Evolutionary conservation across 2,888 invertebrate species (phyloP).

Genomic region (Dysmachus trigonus): DNA sequence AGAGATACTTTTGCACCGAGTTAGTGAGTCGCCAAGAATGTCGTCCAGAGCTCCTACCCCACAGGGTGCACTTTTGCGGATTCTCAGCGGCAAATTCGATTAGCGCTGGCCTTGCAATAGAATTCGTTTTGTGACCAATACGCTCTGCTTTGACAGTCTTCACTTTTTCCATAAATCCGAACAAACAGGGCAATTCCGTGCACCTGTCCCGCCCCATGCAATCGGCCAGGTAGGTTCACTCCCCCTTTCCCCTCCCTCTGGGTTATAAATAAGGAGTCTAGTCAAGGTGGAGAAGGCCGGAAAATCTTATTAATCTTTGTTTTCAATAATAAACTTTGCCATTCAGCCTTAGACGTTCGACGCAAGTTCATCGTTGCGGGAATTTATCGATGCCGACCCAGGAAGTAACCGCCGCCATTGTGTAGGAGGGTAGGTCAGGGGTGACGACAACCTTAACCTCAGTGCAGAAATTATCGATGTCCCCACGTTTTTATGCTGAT

Average conservation of each 20-base stretch:
- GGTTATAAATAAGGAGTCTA: not conserved
- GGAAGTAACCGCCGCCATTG: not conserved
- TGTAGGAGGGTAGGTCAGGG: not conserved
- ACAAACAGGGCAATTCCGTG: not conserved
- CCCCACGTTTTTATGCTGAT: slow-evolving; percentile 23
- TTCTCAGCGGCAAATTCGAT: slow-evolving; percentile 45
- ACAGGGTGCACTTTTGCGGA: slow-evolving; percentile 41
- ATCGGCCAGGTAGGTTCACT: not conserved
- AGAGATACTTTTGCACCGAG: not conserved
- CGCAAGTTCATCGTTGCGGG: not conserved
- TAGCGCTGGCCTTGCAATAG: slow-evolving; percentile 29
- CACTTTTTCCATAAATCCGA: not conserved
- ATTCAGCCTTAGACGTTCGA: not conserved
- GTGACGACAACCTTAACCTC: slow-evolving; percentile 3
- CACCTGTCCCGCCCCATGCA: not conserved
- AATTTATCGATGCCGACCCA: not conserved
- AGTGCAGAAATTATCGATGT: not conserved
- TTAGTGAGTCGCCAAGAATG: not conserved
- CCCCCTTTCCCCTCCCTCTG: not conserved
- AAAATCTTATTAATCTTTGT: slow-evolving; percentile 10
- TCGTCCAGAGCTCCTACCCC: not conserved
- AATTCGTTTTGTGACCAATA: slow-evolving; percentile 26
- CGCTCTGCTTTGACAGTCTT: slow-evolving; percentile 14
- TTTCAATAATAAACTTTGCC: not conserved
- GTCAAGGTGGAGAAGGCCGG: not conserved